A percentile compares a stretch with the other conserved stretches of the same genome.
These are phyloP conservation scores for Strigamia transsilvanica DNA, from an alignment of 2,888 invertebrate genomes.

Conservation along the genomic window DNA sequence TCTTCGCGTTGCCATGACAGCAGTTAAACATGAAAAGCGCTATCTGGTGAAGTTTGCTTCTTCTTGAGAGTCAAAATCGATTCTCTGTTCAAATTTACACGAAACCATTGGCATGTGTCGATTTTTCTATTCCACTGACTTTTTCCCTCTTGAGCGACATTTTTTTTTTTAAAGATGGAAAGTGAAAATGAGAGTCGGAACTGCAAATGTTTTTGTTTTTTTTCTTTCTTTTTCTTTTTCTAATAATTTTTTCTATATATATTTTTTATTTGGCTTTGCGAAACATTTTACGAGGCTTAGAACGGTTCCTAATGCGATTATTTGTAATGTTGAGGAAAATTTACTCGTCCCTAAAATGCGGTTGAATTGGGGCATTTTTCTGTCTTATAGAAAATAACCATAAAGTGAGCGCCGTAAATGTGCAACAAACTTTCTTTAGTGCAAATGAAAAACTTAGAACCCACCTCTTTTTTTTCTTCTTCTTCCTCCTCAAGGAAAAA, in stretches of 20 bases:
- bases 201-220: slow-evolving; percentile 6
- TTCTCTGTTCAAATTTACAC: slow-evolving; percentile 30
- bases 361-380: slow-evolving; percentile 21
- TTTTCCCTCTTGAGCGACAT: slow-evolving; percentile 12
- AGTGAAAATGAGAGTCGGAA: not conserved
- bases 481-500: not conserved
- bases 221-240: not conserved
- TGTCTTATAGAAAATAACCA: slow-evolving; percentile 30
- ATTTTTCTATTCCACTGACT: slow-evolving; percentile 20
- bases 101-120: slow-evolving; percentile 26
- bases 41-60: slow-evolving; percentile 26
- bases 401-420: slow-evolving; percentile 25
- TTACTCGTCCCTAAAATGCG: slow-evolving; percentile 16
- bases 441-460: slow-evolving; percentile 23
- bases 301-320: slow-evolving; percentile 21
- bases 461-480: not conserved
- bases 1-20: slow-evolving; percentile 12
- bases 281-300: slow-evolving; percentile 30
- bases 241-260: not conserved
- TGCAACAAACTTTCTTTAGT: slow-evolving; percentile 30
- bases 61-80: slow-evolving; percentile 26
- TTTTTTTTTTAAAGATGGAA: not conserved
- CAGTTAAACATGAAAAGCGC: slow-evolving; percentile 26
- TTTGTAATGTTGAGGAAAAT: slow-evolving; percentile 30
- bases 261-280: not conserved